Base-by-base conservation (phyloP, 2,797 vertebrate species). In the Mionectes olivaceus region DNA sequence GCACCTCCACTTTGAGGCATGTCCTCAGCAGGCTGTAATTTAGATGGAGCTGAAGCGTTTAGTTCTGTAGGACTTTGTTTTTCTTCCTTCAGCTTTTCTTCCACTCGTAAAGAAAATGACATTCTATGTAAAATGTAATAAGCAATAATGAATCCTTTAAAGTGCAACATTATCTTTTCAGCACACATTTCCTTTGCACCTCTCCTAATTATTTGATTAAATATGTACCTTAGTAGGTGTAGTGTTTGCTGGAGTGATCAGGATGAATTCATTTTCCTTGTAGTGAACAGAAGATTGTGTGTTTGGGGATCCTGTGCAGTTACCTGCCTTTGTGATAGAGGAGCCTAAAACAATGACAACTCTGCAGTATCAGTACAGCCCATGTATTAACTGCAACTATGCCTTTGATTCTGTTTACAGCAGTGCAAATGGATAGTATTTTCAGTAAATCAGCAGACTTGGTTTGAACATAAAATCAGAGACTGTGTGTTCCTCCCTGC, bases 191-290 rank as follows among this genome's bases (percentile, higher is more conserved):
- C 68, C 71, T 49, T 63, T 89, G 90, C 71, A 95, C 93, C 93
- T 95, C 52, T 92, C 49, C 59, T 96, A 95, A 94, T 96, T 96
- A 95, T 96, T 96, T 95, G 95, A 95, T 96, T 96, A 95, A 96
- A 84, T 93, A 83, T 81, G 70, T 91, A 85, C 87, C 80, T 94
- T 94, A 60, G 91, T 12, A 19, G 61, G 82, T 89, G 87, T 77
- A 69, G 76, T 94, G 86, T 96, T 95, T 96, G 86, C 78, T 94
- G 86, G 67, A 95, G 93, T 95, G 93, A 92, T 94, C 93, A 59
- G 90, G 79, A 90, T 85, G 81, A 94, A 95, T 93, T 94, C 39
- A 71, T 95, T 96, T 96, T 52, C 79, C 87, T 93, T 94, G 92
- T 92, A 91, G 86, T 28, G 82, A 93, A 39, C 25, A 94, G 78